These are phyloP conservation scores for Chrysopilus asiliformis DNA, from an alignment of 2,888 invertebrate species.

Conservation along the genomic window DNA sequence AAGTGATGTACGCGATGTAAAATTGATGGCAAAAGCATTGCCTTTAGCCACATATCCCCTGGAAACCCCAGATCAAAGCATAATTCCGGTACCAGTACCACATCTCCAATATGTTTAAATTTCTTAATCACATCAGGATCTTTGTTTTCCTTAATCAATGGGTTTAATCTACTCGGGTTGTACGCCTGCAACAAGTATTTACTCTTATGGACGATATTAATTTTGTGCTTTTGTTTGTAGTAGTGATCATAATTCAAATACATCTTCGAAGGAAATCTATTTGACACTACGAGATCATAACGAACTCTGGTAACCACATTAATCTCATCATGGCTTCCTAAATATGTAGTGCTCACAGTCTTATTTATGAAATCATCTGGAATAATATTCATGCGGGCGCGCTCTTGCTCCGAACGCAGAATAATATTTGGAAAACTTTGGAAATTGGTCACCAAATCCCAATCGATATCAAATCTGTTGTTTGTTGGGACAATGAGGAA, in stretches of 20 bases:
- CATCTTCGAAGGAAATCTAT: conserved; percentile 49
- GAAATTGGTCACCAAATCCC: conserved; percentile 41
- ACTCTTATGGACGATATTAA: conserved; percentile 40
- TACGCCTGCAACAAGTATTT: conserved; percentile 67
- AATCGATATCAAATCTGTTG: conserved; percentile 42
- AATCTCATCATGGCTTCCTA: conserved; percentile 39
- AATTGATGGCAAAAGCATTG: conserved; percentile 69
- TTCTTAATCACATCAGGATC: conserved; percentile 23
- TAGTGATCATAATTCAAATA: conserved; percentile 58
- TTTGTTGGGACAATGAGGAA: conserved; percentile 40
- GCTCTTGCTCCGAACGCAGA: conserved; percentile 38
- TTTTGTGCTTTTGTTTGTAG: conserved; percentile 57
- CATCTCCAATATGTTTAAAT: conserved; percentile 28
- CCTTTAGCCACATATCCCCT: conserved; percentile 71
- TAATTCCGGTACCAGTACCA: conserved; percentile 77
- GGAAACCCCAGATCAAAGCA: conserved; percentile 61
- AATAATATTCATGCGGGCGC: conserved; percentile 33
- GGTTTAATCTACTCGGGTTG: conserved; percentile 38
- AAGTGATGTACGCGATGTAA: conserved; percentile 49
- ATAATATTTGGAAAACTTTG: conserved; percentile 34
- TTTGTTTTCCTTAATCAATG: conserved; percentile 16
- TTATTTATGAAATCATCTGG: conserved; percentile 51
- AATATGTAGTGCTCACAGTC: conserved; percentile 82
- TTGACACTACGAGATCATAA: conserved; percentile 48
- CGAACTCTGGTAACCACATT: conserved; percentile 54